These are phyloP conservation scores for Ophioninae sp. DNA, from an alignment of 2,888 invertebrate species.

Conservation along the genomic window DNA sequence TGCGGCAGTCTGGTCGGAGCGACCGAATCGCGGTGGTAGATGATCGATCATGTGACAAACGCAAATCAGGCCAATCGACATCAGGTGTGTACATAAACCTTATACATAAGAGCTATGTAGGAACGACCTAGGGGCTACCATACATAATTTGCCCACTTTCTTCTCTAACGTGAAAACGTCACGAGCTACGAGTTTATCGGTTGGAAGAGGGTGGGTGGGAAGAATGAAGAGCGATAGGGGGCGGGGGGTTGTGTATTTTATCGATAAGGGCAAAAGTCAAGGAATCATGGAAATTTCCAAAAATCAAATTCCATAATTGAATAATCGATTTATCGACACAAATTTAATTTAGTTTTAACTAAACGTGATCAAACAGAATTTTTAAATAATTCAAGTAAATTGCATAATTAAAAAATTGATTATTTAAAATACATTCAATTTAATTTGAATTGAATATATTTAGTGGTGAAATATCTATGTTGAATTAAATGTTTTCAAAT, in stretches of 20 bases:
- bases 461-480: too few species aligned
- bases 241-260: neutral
- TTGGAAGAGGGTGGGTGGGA: conserved; percentile 3
- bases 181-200: neutral
- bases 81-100: conserved; percentile 58
- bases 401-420: too few species aligned
- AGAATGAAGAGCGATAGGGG: conserved; percentile 5
- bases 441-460: too few species aligned
- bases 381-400: too few species aligned
- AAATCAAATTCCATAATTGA: neutral
- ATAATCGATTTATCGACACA: too few species aligned
- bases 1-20: conserved; percentile 54
- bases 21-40: conserved; percentile 46
- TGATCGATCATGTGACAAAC: conserved; percentile 68
- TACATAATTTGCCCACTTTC: neutral
- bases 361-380: too few species aligned
- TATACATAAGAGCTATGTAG: conserved; percentile 35
- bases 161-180: neutral
- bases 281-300: neutral
- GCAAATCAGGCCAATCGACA: conserved; percentile 68
- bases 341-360: too few species aligned
- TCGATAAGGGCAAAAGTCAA: neutral
- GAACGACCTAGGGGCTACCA: neutral
- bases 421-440: too few species aligned
- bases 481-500: too few species aligned